Conservation (phyloP, 2,797 vertebrate species). For the Alca torda region DNA sequence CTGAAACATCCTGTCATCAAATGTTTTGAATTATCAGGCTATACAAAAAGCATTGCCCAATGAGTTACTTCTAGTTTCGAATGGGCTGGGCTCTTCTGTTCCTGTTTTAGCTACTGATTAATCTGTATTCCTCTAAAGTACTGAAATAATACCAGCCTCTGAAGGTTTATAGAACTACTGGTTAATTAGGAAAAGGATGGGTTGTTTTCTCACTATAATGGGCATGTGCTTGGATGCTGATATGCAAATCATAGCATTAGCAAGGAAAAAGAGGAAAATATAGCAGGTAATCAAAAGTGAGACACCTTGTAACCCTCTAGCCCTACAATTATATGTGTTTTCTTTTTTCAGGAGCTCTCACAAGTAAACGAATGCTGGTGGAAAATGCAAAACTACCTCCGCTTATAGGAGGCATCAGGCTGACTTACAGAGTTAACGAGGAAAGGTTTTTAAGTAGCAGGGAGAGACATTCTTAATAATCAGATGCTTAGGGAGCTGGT, state of each 20-base stretch:
- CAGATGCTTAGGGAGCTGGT: not conserved
- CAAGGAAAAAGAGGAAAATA: conserved; percentile 25
- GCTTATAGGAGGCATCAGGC: not conserved
- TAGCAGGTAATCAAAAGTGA: not conserved
- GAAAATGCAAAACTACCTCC: not conserved
- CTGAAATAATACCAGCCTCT: not conserved
- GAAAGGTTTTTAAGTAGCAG: not conserved
- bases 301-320: not conserved
- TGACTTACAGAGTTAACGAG: not conserved
- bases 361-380: not conserved
- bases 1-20: not conserved
- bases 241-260: conserved; percentile 21
- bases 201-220: not conserved
- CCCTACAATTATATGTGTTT: not conserved
- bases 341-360: not conserved
- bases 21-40: not conserved
- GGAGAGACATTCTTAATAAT: not conserved
- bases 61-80: not conserved
- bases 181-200: not conserved
- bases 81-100: not conserved
- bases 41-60: not conserved
- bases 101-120: not conserved
- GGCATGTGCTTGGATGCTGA: not conserved
- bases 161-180: not conserved
- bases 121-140: not conserved